Evolutionary conservation across 2,888 invertebrate species (phyloP).

Genomic region (Diarsia mendica): DNA sequence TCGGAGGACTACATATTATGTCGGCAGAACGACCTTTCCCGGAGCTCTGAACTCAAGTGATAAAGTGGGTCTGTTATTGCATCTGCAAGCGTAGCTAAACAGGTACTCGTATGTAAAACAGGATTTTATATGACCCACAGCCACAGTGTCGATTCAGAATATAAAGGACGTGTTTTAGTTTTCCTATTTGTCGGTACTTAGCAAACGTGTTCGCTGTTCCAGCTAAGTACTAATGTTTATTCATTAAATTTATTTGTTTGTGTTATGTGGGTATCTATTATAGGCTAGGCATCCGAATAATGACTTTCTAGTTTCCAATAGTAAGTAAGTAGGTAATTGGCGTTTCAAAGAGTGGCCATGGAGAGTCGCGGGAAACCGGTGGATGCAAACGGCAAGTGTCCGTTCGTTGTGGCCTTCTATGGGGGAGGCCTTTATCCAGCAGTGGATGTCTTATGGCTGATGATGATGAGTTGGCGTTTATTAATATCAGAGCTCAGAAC

Average conservation of each 20-base stretch:
- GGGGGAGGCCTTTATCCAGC: too few species aligned
- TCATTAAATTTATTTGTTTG: not conserved
- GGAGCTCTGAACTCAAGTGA: conserved; percentile 51
- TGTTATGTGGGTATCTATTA: not conserved
- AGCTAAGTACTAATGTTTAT: conserved; percentile 14
- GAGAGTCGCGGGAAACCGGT: too few species aligned
- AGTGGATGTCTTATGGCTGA: too few species aligned
- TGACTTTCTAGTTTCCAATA: not conserved
- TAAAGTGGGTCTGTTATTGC: conserved; percentile 59
- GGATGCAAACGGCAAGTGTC: too few species aligned
- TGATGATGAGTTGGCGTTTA: too few species aligned
- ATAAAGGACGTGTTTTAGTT: conserved; percentile 19
- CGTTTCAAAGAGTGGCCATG: too few species aligned
- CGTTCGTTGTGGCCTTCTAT: too few species aligned
- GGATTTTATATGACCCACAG: conserved; percentile 43
- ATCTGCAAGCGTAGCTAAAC: conserved; percentile 56
- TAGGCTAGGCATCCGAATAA: too few species aligned
- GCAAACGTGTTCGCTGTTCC: not conserved
- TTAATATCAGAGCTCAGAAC: too few species aligned
- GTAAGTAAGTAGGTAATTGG: not conserved
- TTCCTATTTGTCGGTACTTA: conserved; percentile 23
- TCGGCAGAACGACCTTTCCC: conserved; percentile 42
- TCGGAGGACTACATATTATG: conserved; percentile 45
- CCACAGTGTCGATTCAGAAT: conserved; percentile 6
- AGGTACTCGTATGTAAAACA: conserved; percentile 54